Evolutionary conservation across 1,140 invertebrate species (phyloP).

Genomic region (Lamellibrachia luymesi): DNA sequence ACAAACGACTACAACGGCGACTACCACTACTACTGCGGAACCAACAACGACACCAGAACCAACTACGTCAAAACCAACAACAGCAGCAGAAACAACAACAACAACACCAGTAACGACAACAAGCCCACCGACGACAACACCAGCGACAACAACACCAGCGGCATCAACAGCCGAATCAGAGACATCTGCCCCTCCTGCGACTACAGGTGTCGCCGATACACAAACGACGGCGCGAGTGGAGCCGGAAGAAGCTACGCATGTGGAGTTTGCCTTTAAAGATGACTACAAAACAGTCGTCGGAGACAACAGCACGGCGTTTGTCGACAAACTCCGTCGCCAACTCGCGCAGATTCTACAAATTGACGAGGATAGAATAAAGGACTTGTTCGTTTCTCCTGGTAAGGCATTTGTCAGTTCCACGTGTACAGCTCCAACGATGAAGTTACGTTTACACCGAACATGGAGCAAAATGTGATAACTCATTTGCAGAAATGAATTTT

Average conservation of each 20-base stretch:
- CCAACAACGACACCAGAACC: background rate
- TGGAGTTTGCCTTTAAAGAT: background rate
- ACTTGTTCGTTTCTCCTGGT: background rate
- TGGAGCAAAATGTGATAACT: background rate
- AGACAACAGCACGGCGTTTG: background rate
- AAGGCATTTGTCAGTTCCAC: background rate
- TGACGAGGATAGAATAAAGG: background rate
- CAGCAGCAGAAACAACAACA: background rate
- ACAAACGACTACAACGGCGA: background rate
- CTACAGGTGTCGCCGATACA: background rate
- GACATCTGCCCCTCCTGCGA: background rate
- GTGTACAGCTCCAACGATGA: background rate
- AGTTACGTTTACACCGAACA: background rate
- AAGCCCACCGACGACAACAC: background rate
- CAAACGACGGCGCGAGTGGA: background rate
- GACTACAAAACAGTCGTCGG: background rate
- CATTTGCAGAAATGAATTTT: background rate
- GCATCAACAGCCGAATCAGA: background rate
- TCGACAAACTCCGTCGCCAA: background rate
- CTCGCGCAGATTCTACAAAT: background rate
- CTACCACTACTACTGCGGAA: background rate
- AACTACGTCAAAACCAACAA: background rate
- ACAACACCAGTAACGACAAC: background rate
- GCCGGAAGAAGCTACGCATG: background rate
- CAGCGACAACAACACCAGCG: background rate